Conservation (phyloP, 2,888 invertebrate genomes). For the Ephialtes manifestator region DNA sequence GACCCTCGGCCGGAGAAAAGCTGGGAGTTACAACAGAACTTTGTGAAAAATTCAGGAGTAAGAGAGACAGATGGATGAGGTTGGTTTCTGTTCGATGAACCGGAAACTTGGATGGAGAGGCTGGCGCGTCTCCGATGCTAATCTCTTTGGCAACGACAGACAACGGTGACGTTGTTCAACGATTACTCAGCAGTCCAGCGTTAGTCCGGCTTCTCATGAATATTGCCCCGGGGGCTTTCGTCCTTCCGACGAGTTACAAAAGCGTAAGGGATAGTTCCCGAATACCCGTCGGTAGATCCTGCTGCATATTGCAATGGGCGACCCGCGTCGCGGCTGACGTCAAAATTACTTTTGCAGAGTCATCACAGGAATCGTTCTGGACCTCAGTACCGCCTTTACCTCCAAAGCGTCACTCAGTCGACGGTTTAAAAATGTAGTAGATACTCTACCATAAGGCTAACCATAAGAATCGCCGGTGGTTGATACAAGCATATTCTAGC, state of each 20-base stretch:
- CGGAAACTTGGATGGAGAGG: constrained; percentile 40
- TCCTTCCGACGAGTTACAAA: constrained; percentile 58
- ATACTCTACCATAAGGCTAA: not conserved
- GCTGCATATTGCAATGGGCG: constrained; percentile 66
- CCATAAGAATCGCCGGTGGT: no score
- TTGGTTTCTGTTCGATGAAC: constrained; percentile 61
- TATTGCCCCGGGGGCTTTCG: constrained; percentile 60
- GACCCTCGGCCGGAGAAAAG: constrained; percentile 45
- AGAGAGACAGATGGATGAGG: constrained; percentile 5
- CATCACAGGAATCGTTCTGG: constrained; percentile 8
- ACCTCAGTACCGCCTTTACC: not conserved
- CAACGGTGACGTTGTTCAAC: constrained; percentile 67
- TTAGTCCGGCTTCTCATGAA: constrained; percentile 71
- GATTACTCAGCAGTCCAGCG: constrained; percentile 63
- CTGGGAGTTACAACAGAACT: constrained; percentile 54
- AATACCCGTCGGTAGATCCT: constrained; percentile 46
- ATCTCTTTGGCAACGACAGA: constrained; percentile 59
- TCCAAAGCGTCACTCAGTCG: not conserved
- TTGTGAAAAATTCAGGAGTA: constrained; percentile 35
- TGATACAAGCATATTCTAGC: no score
- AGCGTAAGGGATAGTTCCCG: constrained; percentile 60
- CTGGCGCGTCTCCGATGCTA: constrained; percentile 62
- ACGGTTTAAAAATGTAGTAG: not conserved
- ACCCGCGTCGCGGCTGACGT: not conserved
- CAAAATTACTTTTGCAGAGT: constrained; percentile 59